Evolutionary conservation across 2,888 invertebrate species (phyloP), one percentile per base, ranked within the genome.

Genomic region (Dynastes tityus): DNA sequence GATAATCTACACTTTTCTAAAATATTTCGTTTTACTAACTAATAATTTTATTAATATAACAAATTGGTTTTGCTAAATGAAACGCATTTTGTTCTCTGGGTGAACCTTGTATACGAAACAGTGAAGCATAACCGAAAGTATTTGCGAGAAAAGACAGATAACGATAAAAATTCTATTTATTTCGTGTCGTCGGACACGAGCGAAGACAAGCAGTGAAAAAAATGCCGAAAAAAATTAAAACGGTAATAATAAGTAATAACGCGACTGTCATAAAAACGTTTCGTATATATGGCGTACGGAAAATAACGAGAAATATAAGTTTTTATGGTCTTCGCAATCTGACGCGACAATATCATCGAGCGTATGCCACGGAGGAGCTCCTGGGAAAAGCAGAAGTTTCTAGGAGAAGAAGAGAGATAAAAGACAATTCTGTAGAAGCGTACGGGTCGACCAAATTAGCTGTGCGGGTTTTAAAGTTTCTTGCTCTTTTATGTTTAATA

Each of bases 241-340:
- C 63, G 63, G 63, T 29, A 63, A 63, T 63, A 63, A 63, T 63
- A 63, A 63, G 63, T 29, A 63, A 63, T 63, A 63, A 63, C 4
- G 8, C 29, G 5, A n/a, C 27, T 29, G n/a, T 32, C 11, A 63
- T 63, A 63, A 63, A 29, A 63, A 63, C 27, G 13, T 11, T 45
- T 45, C 45, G 11, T 45, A 45, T 45, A 45, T 45, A 45, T 45
- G 29, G 29, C 63, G 32, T 63, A 32, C 27, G 8, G 63, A 63
- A 29, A 63, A 63, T 63, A 63, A 63, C 63, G 63, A 63, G 63
- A 63, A 32, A 63, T 63, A 63, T 63, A 63, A 63, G 13, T 63
- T 63, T 63, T 63, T 63, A 63, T 63, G 63, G 13, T 22, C 22
- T 16, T 58, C 27, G 13, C n/a, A 32, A n/a, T 8, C 29, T 13